A percentile compares a stretch with the other conserved stretches of the same genome.
Evolutionary conservation across 1,140 invertebrate genomes (phyloP).

Genomic region (Panagrolaimus sp.): DNA sequence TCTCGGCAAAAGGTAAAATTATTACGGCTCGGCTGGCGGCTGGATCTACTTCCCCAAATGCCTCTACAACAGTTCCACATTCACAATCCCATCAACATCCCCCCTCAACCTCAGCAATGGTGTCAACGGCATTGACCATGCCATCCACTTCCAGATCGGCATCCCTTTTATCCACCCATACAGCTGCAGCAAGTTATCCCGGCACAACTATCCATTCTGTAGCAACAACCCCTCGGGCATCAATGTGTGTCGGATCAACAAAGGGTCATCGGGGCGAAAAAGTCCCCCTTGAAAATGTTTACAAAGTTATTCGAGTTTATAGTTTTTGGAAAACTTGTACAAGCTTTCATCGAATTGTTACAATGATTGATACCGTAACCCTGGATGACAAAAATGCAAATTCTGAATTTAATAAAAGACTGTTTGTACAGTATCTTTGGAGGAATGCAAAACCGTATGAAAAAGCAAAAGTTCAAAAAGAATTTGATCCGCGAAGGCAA

Average conservation of each 20-base stretch:
- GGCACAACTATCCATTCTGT: constrained; percentile 26
- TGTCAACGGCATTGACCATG: constrained; percentile 8
- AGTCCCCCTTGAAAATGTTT: constrained; percentile 50
- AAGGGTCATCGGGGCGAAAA: constrained; percentile 39
- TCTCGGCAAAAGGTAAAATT: constrained; percentile 52
- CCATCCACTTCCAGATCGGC: constrained; percentile 21
- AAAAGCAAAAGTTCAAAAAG: constrained; percentile 56
- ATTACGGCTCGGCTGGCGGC: constrained; percentile 46
- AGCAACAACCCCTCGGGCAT: constrained; percentile 34
- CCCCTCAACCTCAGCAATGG: constrained; percentile 17
- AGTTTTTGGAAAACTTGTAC: constrained; percentile 59
- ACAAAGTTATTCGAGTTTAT: constrained; percentile 59
- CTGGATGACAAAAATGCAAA: constrained; percentile 17
- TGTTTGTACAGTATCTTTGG: constrained; percentile 57
- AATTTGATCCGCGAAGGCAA: constrained; percentile 56
- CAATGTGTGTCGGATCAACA: constrained; percentile 19
- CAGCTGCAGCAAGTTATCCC: constrained; percentile 26
- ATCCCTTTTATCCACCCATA: background rate
- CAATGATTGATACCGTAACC: constrained; percentile 57
- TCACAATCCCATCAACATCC: no score
- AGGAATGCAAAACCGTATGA: constrained; percentile 53
- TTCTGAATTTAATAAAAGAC: constrained; percentile 46
- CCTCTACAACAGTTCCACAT: background rate
- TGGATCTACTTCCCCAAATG: constrained; percentile 30
- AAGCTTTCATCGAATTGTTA: constrained; percentile 59